Evolutionary conservation across 2,797 vertebrate species (phyloP).

Genomic region (Urophycis tenuis): DNA sequence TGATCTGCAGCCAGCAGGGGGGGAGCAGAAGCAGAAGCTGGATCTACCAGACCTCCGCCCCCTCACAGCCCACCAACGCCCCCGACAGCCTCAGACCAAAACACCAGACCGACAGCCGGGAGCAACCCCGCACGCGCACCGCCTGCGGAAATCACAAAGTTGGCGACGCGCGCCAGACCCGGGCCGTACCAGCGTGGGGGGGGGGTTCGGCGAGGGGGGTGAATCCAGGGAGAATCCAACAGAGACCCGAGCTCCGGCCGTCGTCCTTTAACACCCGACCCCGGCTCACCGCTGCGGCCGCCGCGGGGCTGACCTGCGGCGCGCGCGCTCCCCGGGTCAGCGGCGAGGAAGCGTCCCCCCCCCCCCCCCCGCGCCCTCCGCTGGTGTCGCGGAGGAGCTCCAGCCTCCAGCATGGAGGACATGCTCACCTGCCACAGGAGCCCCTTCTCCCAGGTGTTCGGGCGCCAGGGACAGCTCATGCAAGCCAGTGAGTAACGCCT

Average conservation of each 20-base stretch:
- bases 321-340: not conserved
- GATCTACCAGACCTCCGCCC: not conserved
- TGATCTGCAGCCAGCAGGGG: slow-evolving; percentile 44
- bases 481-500: slow-evolving; percentile 72
- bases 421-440: slow-evolving; percentile 66
- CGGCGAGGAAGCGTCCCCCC: not conserved
- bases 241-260: too few relatives aligned
- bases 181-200: slow-evolving; percentile 40
- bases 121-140: slow-evolving; percentile 9
- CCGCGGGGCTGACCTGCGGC: too few relatives aligned
- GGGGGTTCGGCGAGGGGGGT: slow-evolving; percentile 14
- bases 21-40: not conserved
- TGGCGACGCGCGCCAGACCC: slow-evolving; percentile 42
- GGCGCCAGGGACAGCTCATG: slow-evolving; percentile 77
- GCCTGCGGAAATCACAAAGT: not conserved
- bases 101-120: slow-evolving; percentile 25
- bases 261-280: too few relatives aligned
- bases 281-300: too few relatives aligned
- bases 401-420: slow-evolving; percentile 67
- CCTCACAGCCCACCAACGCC: not conserved
- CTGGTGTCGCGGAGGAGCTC: not conserved
- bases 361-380: slow-evolving; percentile 41
- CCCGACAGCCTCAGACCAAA: not conserved
- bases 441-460: slow-evolving; percentile 77
- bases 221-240: too few relatives aligned